phyloP scores from a whole-genome alignment of 2,888 invertebrate genomes.

The Pegoplata infirma region DNA sequence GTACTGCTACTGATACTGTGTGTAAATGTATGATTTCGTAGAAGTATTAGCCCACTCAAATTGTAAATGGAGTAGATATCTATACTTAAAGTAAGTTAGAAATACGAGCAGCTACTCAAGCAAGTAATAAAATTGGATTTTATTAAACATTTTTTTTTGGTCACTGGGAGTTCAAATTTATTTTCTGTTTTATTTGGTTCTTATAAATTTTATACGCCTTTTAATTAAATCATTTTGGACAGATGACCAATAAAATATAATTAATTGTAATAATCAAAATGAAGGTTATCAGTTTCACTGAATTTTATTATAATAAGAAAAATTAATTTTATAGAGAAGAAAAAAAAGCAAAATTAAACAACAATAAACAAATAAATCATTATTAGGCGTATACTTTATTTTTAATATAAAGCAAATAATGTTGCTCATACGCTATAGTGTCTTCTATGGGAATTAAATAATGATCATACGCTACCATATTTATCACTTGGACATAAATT shows the following conservation, averaged over 20 bases:
- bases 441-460: too few species aligned
- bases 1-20: neutral
- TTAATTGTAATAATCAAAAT: conserved; percentile 41
- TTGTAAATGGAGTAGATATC: neutral
- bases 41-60: neutral
- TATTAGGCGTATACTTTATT: too few species aligned
- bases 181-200: conserved; percentile 7
- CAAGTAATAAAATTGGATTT: conserved; percentile 10
- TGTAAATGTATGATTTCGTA: neutral
- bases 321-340: too few species aligned
- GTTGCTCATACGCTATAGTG: too few species aligned
- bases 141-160: conserved; percentile 6
- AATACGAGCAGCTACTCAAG: neutral
- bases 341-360: too few species aligned
- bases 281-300: neutral
- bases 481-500: too few species aligned
- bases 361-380: too few species aligned
- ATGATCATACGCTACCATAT: too few species aligned
- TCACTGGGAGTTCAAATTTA: neutral
- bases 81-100: too few species aligned
- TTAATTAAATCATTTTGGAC: conserved; percentile 49
- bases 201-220: neutral
- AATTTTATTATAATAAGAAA: too few species aligned
- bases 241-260: conserved; percentile 42
- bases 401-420: too few species aligned